Evolutionary conservation across 2,797 vertebrate genomes (phyloP).

Genomic region (Lepilemur ruficaudatus): DNA sequence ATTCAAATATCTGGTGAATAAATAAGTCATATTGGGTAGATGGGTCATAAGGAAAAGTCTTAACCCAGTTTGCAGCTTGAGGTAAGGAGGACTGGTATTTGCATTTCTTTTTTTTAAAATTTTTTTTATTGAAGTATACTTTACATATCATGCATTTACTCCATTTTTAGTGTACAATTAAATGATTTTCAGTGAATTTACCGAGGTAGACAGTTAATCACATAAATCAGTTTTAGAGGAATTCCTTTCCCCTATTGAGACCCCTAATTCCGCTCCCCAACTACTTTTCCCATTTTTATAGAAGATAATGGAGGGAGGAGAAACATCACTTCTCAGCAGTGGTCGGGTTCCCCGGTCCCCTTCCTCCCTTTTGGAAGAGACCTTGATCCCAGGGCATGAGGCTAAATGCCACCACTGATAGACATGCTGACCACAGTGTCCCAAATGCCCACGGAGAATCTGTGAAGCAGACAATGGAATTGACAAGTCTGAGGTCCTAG

Average conservation of each 20-base stretch:
- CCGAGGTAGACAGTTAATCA: too few relatives aligned
- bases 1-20: not conserved
- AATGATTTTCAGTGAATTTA: too few relatives aligned
- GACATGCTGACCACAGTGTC: not conserved
- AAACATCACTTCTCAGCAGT: not conserved
- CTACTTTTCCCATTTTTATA: rapidly evolving
- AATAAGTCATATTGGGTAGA: not conserved
- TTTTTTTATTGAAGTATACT: too few relatives aligned
- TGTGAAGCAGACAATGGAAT: too few relatives aligned
- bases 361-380: not conserved
- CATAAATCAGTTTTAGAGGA: too few relatives aligned
- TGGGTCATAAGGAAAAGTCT: not conserved
- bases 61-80: not conserved
- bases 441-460: not conserved
- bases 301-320: not conserved
- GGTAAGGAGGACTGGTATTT: not conserved
- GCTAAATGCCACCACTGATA: not conserved
- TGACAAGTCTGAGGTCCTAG: not conserved
- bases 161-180: too few relatives aligned
- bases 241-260: too few relatives aligned
- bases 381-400: not conserved
- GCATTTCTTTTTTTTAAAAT: not conserved
- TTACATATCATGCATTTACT: too few relatives aligned
- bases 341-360: not conserved
- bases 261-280: too few relatives aligned